Conservation (phyloP, 2,113 vertebrate genomes). For the Gopherus flavomarginatus region DNA sequence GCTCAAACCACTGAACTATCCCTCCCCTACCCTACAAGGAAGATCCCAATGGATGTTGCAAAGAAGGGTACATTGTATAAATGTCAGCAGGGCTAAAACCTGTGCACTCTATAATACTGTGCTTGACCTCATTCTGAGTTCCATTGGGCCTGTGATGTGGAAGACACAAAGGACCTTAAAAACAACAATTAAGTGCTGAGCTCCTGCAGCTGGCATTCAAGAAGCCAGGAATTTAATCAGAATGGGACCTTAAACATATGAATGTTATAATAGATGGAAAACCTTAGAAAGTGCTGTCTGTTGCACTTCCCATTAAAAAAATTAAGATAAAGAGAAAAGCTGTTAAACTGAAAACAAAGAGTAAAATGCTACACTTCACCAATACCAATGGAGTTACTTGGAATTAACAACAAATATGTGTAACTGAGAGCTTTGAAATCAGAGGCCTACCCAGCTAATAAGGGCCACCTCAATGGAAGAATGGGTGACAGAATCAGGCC, state of each 20-base stretch:
- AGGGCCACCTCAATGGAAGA: background rate
- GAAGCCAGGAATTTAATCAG: background rate
- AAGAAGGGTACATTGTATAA: background rate
- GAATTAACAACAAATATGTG: background rate
- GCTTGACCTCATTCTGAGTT: background rate
- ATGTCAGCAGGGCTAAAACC: background rate
- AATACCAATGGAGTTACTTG: background rate
- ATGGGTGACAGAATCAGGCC: background rate
- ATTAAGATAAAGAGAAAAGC: background rate
- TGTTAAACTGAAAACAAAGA: background rate
- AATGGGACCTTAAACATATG: background rate
- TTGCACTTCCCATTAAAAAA: background rate
- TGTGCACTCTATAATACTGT: background rate
- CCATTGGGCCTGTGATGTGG: background rate
- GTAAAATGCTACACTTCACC: background rate
- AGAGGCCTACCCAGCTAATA: background rate
- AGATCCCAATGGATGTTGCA: fast-evolving
- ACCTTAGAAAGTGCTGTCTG: background rate
- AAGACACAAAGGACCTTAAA: background rate
- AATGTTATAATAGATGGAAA: background rate
- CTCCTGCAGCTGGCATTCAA: background rate
- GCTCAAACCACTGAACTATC: no score
- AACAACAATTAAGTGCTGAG: background rate
- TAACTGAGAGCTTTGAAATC: background rate
- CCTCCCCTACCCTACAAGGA: background rate